phyloP scores from a whole-genome alignment of 1,140 invertebrate species.

The Macrobrachium nipponense region DNA sequence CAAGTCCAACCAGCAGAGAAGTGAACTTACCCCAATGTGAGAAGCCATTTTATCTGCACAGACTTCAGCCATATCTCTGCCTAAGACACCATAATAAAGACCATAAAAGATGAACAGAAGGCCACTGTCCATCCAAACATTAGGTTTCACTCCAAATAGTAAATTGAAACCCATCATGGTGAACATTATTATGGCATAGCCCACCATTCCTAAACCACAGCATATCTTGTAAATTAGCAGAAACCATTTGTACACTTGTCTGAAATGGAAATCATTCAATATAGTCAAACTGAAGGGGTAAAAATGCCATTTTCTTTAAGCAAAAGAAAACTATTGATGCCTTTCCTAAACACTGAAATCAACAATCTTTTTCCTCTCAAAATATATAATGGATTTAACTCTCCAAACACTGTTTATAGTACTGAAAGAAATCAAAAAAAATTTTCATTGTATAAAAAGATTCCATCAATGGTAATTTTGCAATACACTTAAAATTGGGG shows the following conservation, averaged over 20 bases:
- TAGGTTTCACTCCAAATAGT: slow-evolving; percentile 85
- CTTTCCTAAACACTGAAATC: too few relatives aligned
- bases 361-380: too few relatives aligned
- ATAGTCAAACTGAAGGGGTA: not conserved
- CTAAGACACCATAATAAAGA: slow-evolving; percentile 98
- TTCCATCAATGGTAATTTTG: too few relatives aligned
- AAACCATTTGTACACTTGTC: slow-evolving; percentile 99
- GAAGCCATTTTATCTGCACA: slow-evolving; percentile 97
- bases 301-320: not conserved
- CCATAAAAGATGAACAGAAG: slow-evolving; percentile 95
- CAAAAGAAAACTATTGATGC: not conserved
- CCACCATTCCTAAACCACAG: slow-evolving; percentile 90
- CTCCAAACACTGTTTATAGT: too few relatives aligned
- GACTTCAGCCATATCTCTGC: slow-evolving; percentile 96
- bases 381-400: too few relatives aligned
- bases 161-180: slow-evolving; percentile 94
- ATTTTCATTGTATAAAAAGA: too few relatives aligned
- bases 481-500: too few relatives aligned
- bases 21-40: slow-evolving; percentile 85
- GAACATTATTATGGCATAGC: slow-evolving; percentile 93
- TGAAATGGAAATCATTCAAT: slow-evolving; percentile 70
- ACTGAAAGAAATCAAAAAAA: too few relatives aligned
- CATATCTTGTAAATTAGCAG: slow-evolving; percentile 96
- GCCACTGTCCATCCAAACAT: slow-evolving; percentile 91
- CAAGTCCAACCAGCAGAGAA: not conserved